Conservation (phyloP, 2,888 invertebrate species). For the Torymus aiolomorphi region DNA sequence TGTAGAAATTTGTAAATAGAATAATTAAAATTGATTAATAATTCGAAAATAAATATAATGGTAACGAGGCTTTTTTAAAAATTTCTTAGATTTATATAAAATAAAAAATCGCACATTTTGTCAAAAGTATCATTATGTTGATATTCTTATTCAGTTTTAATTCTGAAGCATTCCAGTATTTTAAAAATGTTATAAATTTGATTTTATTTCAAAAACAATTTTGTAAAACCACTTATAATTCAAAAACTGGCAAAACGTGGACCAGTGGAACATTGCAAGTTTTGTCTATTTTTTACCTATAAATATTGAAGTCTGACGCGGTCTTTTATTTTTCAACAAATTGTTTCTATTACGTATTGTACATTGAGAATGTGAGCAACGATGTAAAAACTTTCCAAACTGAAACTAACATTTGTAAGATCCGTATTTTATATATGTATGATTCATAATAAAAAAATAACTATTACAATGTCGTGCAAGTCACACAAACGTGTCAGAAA, state of each 20-base stretch:
- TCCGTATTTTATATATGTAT: conserved; percentile 54
- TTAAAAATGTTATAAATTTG: background rate
- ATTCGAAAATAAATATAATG: background rate
- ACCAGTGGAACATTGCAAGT: conserved; percentile 1
- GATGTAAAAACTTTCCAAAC: conserved; percentile 45
- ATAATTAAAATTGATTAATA: conserved; percentile 19
- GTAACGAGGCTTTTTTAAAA: conserved; percentile 8
- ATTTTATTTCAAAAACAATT: background rate
- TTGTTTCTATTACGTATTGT: conserved; percentile 6
- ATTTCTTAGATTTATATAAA: conserved; percentile 19
- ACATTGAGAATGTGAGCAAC: conserved; percentile 41
- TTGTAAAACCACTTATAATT: background rate
- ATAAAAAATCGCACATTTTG: background rate
- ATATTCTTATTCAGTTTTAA: conserved; percentile 3
- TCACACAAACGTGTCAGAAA: conserved; percentile 58
- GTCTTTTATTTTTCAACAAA: background rate
- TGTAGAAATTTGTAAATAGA: conserved; percentile 53
- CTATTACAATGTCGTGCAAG: conserved; percentile 58
- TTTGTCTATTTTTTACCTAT: conserved; percentile 19
- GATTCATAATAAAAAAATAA: conserved; percentile 51
- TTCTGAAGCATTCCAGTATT: conserved; percentile 24
- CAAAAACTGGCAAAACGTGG: background rate
- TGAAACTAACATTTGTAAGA: conserved; percentile 43
- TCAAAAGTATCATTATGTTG: background rate
- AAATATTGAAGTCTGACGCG: conserved; percentile 9